Conservation (phyloP, 2,113 vertebrate genomes). For the Charina bottae region DNA sequence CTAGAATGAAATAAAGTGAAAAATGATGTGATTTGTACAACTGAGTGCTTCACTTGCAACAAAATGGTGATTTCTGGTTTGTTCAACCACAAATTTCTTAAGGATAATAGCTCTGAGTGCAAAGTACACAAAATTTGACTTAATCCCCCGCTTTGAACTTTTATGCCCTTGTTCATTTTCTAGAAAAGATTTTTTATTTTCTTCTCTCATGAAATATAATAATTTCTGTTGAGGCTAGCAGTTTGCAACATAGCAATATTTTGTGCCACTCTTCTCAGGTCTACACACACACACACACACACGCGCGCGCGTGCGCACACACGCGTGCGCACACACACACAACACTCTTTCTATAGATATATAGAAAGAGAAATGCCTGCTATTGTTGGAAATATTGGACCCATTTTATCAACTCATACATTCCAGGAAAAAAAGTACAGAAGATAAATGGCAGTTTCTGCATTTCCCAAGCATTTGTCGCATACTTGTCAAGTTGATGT, state of each 20-base stretch:
- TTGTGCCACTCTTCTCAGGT: neutral
- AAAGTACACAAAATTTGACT: constrained; percentile 69
- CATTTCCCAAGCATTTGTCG: constrained; percentile 7
- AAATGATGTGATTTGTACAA: constrained; percentile 35
- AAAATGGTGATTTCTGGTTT: constrained; percentile 62
- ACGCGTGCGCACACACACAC: neutral
- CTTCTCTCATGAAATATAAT: constrained; percentile 52
- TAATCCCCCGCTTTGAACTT: constrained; percentile 57
- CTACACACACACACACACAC: neutral
- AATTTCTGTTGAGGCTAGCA: constrained; percentile 55
- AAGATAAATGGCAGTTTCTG: constrained; percentile 15
- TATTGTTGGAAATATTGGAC: constrained; percentile 20
- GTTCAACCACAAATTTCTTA: constrained; percentile 68
- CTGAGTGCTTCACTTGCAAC: constrained; percentile 54
- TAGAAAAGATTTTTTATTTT: constrained; percentile 52
- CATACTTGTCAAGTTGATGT: neutral
- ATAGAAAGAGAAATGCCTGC: neutral
- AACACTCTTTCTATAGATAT: neutral
- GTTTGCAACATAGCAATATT: constrained; percentile 6
- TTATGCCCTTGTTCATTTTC: constrained; percentile 58
- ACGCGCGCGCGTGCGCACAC: too few species aligned
- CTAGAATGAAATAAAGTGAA: constrained; percentile 34
- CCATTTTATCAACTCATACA: constrained; percentile 49
- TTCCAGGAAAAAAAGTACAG: constrained; percentile 13
- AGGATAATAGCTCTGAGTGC: constrained; percentile 64